A percentile compares a stretch with the other conserved stretches of the same genome.
Conservation (phyloP, 2,113 vertebrate genomes). For the Pomatostomus ruficeps region DNA sequence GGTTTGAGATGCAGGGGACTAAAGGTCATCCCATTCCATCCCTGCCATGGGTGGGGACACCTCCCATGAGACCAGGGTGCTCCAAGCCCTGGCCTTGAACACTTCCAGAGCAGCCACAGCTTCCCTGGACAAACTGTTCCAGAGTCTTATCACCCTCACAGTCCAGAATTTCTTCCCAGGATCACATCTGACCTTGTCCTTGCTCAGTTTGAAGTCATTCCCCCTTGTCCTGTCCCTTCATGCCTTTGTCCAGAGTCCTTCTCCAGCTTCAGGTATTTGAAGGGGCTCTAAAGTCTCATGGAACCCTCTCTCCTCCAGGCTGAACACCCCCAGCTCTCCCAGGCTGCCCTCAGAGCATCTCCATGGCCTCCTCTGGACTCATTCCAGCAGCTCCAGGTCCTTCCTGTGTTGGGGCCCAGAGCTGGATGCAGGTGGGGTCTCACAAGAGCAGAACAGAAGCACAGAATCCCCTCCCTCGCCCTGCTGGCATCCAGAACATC, state of each 20-base stretch:
- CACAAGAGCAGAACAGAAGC: not conserved
- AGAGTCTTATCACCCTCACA: not conserved
- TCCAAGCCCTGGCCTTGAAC: not conserved
- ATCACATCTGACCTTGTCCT: not conserved
- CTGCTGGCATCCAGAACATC: not conserved
- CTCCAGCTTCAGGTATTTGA: not conserved
- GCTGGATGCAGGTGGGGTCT: not conserved
- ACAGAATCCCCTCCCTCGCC: not conserved
- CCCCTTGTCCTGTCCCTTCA: not conserved
- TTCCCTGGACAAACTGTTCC: not conserved
- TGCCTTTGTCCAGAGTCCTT: not conserved
- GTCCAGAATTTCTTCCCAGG: not conserved
- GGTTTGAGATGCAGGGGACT: not conserved
- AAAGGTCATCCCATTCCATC: not conserved
- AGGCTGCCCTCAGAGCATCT: not conserved
- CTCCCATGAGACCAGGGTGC: not conserved
- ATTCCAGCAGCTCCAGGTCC: not conserved
- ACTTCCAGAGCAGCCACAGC: not conserved
- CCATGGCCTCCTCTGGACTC: fast-evolving
- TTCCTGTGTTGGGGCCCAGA: too few species aligned
- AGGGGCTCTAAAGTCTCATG: not conserved
- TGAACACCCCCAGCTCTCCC: not conserved
- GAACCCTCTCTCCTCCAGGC: not conserved
- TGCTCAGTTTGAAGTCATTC: not conserved
- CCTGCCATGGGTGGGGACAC: not conserved